Evolutionary conservation across 2,797 vertebrate species (phyloP), one percentile per base, ranked within the genome.

Genomic region (Cyclopterus lumpus): DNA sequence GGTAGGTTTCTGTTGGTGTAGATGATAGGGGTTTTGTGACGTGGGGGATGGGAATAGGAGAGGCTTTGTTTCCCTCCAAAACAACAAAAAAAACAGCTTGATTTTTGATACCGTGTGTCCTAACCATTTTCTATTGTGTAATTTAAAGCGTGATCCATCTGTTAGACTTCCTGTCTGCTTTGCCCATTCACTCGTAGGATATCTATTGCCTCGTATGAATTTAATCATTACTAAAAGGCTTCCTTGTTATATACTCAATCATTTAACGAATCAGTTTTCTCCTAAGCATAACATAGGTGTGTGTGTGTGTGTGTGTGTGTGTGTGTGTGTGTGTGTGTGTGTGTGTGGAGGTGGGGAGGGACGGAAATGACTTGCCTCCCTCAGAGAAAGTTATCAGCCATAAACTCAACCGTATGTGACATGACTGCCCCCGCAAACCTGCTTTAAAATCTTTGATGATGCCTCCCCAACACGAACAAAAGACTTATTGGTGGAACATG

Each of bases 201-300:
- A 85, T 87, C 79, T 79, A 85, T 89, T 82, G 88, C 88, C 82
- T 82, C 77, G 76, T 73, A 73, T 86, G 74, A 87, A 87, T 91
- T 94, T 91, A 93, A 94, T 91, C 72, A 93, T 95, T 93, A 85
- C 78, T 74, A 71, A 84, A 90, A 84, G 55, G 65, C 60, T 82
- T 85, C 84, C 77, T 82, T 38, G 49, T 87, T 71, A 70, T 86
- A 81, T 90, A 89, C 77, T 81, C 62, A 86, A 80, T 86, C 79
- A 75, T 88, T 89, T 84, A 80, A 83, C 81, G 81, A 82, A 62
- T 64, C 67, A 24, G 16, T 46, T 51, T 71, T 72, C 78, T 71
- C 71, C 67, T 60, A 75, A 68, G 76, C 62, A 65, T 79, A 62
- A 68, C 73, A 82, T 84, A 86, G 69, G 44, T 30, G 53, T 40